Evolutionary conservation across 2,797 vertebrate species (phyloP), one percentile per base, ranked within the genome.

Genomic region (Lepilemur septentrionalis): DNA sequence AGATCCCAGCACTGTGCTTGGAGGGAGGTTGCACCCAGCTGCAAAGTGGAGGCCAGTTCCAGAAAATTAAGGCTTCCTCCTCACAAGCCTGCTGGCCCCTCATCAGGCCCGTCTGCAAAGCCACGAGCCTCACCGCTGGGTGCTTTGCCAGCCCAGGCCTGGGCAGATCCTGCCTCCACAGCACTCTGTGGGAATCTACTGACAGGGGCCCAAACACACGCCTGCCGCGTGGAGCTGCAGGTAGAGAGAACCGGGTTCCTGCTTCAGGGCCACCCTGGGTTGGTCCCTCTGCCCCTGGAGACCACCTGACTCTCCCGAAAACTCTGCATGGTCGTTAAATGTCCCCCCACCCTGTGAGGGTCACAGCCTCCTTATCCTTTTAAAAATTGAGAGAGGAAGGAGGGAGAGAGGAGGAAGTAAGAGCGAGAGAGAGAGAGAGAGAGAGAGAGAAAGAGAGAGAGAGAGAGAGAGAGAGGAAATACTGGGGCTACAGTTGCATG

Each of bases 91-190:
- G 82, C 97, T 97, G 97, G 98, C 93, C 97, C 92, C 90, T 90
- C 79, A 76, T 97, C 98, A 98, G 97, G 85, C 92, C 84, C 20
- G 93, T 97, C 98, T 97, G 97, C 97, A 97, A 98, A 98, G 93
- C 96, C 97, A 96, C 84, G 88, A 97, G 81, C 89, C 94, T 94
- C 95, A 86, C 98, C 94, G 89, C 97, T 95, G 97, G 96, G 98
- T 93, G 73, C 4, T 0, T 35, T 41, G 97, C 97, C 98, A 98
- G 87, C 81, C 84, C 88, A 90, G 97, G 93, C 95, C 93, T 78
- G 50, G 20, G 89, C 78, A 97, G 88, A 94, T 97, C 94, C 83
- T 61, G 95, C 96, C 98, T 87, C 95, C 95, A 93, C 91, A 97
- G 81, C 46, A 69, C 96, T 97, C 75, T 20, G 30, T 4, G 17